Evolutionary conservation across 2,888 invertebrate species (phyloP).

Genomic region (Glaucopsyche alexis): DNA sequence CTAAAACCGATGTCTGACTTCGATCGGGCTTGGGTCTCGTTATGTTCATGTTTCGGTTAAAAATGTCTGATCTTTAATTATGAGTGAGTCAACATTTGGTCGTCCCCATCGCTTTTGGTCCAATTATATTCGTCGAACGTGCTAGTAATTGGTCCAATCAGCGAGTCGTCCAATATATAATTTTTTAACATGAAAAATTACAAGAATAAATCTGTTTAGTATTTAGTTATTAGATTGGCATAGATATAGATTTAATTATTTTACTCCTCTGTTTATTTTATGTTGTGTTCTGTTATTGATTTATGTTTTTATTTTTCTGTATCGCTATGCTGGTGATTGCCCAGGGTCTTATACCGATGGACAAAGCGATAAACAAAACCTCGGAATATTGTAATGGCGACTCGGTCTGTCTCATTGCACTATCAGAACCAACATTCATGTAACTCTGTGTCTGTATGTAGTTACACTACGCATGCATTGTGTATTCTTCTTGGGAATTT

Average conservation of each 20-base stretch:
- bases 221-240: slow-evolving; percentile 53
- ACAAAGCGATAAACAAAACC: slow-evolving; percentile 77
- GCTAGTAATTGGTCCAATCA: slow-evolving; percentile 1
- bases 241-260: slow-evolving; percentile 63
- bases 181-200: slow-evolving; percentile 36
- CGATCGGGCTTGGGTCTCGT: not conserved
- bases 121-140: slow-evolving; percentile 11
- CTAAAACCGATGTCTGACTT: not conserved
- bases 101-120: not conserved
- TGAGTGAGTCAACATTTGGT: not conserved
- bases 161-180: slow-evolving; percentile 14
- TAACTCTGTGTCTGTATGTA: slow-evolving; percentile 66
- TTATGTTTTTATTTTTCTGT: slow-evolving; percentile 64
- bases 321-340: slow-evolving; percentile 61
- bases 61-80: slow-evolving; percentile 1
- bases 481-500: slow-evolving; percentile 51
- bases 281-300: slow-evolving; percentile 59
- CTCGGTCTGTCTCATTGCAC: slow-evolving; percentile 75
- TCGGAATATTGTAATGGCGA: slow-evolving; percentile 74
- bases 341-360: slow-evolving; percentile 77
- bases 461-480: slow-evolving; percentile 67
- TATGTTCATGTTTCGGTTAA: not conserved
- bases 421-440: slow-evolving; percentile 61
- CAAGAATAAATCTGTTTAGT: slow-evolving; percentile 74
- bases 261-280: slow-evolving; percentile 54